Conservation (phyloP, 2,888 invertebrate genomes). For the Embidobia sp. region DNA sequence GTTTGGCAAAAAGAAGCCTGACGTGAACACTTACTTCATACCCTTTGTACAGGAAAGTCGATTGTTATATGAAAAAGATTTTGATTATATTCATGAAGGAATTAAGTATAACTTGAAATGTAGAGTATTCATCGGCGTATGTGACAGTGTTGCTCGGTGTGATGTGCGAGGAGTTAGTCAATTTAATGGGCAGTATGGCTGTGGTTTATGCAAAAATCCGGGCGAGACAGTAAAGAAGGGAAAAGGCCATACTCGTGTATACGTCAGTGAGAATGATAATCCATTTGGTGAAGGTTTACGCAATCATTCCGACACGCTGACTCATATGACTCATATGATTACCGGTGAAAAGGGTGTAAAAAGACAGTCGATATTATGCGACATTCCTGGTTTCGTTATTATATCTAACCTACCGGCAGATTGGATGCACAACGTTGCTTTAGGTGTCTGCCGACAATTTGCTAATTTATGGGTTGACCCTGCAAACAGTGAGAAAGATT, state of each 20-base stretch:
- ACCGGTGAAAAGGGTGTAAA: constrained; percentile 18
- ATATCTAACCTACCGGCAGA: constrained; percentile 6
- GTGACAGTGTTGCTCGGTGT: constrained; percentile 31
- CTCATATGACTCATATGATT: constrained; percentile 5
- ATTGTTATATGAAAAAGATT: too few species aligned
- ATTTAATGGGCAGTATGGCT: constrained; percentile 51
- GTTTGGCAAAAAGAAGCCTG: too few species aligned
- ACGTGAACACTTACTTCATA: too few species aligned
- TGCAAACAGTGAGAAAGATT: constrained; percentile 13
- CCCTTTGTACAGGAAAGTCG: too few species aligned
- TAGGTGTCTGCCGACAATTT: constrained; percentile 15
- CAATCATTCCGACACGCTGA: constrained; percentile 10
- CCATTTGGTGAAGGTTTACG: constrained; percentile 34
- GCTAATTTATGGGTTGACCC: constrained; percentile 16
- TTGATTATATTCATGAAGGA: too few species aligned
- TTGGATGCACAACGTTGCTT: constrained; percentile 12
- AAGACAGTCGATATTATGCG: constrained; percentile 16
- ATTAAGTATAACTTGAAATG: too few species aligned
- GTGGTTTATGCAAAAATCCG: constrained; percentile 24
- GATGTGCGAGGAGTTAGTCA: constrained; percentile 22
- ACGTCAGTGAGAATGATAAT: constrained; percentile 33
- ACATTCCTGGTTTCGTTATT: not conserved
- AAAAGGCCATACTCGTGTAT: constrained; percentile 45
- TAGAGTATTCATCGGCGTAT: too few species aligned
- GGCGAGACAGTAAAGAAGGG: constrained; percentile 53